A percentile compares a stretch with the other conserved stretches of the same genome.
Conservation (phyloP, 2,113 vertebrate species). For the Chionis minor region DNA sequence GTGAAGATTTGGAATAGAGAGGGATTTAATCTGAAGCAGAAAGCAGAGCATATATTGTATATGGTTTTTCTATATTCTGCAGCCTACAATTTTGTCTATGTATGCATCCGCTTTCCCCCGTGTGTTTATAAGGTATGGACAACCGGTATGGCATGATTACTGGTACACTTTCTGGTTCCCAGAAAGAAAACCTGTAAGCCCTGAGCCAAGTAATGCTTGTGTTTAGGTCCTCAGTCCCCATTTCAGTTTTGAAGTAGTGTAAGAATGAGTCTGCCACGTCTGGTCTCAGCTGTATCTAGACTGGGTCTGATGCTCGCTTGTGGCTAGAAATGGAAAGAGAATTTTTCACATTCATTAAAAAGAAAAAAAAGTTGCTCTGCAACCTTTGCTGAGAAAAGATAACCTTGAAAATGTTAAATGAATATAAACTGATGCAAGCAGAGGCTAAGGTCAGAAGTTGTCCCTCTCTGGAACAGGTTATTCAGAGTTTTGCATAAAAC, state of each 20-base stretch:
- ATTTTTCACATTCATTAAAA: neutral
- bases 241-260: neutral
- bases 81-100: neutral
- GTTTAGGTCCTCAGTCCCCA: neutral
- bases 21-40: neutral
- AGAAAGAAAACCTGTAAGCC: neutral
- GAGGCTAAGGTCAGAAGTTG: neutral
- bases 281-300: neutral
- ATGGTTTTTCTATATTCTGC: neutral
- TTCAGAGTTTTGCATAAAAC: neutral
- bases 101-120: neutral
- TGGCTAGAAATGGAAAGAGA: neutral
- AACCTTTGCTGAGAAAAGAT: neutral
- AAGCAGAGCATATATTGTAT: neutral
- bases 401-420: conserved; percentile 36
- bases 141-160: neutral
- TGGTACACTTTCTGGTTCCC: neutral
- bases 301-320: neutral
- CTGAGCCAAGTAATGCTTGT: neutral
- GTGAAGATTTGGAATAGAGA: neutral
- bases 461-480: neutral
- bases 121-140: neutral
- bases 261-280: neutral
- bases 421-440: conserved; percentile 2
- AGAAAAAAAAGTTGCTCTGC: neutral